Base-by-base conservation (phyloP, 2,888 invertebrate genomes). In the Criorhina ranunculi region DNA sequence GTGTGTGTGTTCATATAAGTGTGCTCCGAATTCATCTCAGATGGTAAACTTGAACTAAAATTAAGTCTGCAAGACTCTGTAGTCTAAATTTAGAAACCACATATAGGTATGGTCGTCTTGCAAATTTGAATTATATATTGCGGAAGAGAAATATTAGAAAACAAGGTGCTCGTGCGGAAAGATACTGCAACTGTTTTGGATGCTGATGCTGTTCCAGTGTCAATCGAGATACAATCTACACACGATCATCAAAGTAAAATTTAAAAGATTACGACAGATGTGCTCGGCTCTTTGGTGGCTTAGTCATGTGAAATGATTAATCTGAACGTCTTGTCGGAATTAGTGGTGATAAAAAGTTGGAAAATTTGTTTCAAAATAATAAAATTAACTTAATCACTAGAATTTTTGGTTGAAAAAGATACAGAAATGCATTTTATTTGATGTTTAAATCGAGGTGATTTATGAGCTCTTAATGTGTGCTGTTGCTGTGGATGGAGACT, bases 41-140 rank as follows among this genome's bases (percentile, higher is more conserved):
- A 57, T 72, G 31, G 46, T 73, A 72, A 78, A 79, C 82, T 83
- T 78, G 67, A 83, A 78, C 60, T 78, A 55, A 77, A 78, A 51
- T 72, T 72, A 82, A 72, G 29, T 53, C 59, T 42, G 51, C 37
- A n/a, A 19, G 35, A 44, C 24, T 24, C 4, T n/a, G n/a, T 24
- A 12, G 51, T 60, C 82, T 72, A 66, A 72, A 59, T 60, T 66
- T 78, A 82, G 70, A n/a, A n/a, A n/a, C n/a, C n/a, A 66, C 19
- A 19, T 5, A 66, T 15, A 19, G 7, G 9, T 64, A 75, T 82
- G 77, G 66, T n/a, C 82, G 78, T 82, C 57, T 67, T 80, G 42
- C n/a, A n/a, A 57, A 46, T 72, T 66, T 70, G 31, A 62, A 76
- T 49, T 49, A 46, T 44, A 77, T 72, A 66, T 66, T 37, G 66